These are phyloP conservation scores for Torymus texanus DNA, from an alignment of 2,888 invertebrate species.

Conservation along the genomic window DNA sequence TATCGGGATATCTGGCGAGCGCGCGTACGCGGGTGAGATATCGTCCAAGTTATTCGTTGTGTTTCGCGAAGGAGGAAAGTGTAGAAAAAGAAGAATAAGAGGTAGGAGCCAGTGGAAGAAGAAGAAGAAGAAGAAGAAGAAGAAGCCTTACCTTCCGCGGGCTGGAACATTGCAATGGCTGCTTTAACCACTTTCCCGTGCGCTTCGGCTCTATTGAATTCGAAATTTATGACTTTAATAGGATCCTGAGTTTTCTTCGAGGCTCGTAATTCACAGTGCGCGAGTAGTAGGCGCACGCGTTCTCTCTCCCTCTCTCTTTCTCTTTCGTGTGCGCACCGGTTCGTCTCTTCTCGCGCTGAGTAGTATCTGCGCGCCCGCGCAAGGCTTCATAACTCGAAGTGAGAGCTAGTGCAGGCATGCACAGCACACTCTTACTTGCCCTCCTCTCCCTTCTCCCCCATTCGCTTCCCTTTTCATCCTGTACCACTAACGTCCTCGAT, in stretches of 20 bases:
- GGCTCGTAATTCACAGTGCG: conserved; percentile 70
- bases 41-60: conserved; percentile 46
- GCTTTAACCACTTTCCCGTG: conserved; percentile 31
- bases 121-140: conserved; percentile 6
- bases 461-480: not conserved
- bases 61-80: conserved; percentile 23
- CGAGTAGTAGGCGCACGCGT: not conserved
- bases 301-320: no score
- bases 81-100: not conserved
- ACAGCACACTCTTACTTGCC: conserved; percentile 4
- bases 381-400: conserved; percentile 46
- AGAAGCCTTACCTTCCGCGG: conserved; percentile 22
- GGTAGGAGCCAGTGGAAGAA: not conserved
- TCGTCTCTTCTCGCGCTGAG: conserved; percentile 26
- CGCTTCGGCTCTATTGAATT: conserved; percentile 70
- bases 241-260: conserved; percentile 66
- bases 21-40: conserved; percentile 17
- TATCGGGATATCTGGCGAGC: no score
- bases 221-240: conserved; percentile 74
- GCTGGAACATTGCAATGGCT: conserved; percentile 19
- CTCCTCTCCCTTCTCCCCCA: not conserved
- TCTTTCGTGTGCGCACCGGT: not conserved
- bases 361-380: conserved; percentile 31
- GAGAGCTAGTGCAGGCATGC: conserved; percentile 7
- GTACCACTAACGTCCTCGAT: not conserved